Conservation (phyloP, 2,888 invertebrate genomes). For the Ornithoptera alexandrae region DNA sequence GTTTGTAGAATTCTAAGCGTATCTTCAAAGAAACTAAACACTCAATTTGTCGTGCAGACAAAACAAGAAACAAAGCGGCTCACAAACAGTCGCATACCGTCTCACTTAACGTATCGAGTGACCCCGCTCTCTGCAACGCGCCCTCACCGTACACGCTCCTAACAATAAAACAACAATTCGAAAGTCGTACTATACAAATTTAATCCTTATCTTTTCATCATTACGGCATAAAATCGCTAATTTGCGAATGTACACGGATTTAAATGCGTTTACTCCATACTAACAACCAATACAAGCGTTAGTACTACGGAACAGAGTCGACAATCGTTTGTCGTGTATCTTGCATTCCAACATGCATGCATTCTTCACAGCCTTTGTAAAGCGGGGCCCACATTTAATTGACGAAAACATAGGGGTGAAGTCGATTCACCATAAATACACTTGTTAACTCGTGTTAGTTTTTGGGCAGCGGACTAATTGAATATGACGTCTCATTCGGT, state of each 20-base stretch:
- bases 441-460: conserved; percentile 35
- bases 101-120: conserved; percentile 31
- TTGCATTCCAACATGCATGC: conserved; percentile 37
- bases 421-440: conserved; percentile 40
- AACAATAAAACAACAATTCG: conserved; percentile 45
- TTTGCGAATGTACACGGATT: conserved; percentile 39
- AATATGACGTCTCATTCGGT: conserved; percentile 26
- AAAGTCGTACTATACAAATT: background rate
- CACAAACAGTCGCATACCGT: conserved; percentile 28
- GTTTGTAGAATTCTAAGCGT: conserved; percentile 1
- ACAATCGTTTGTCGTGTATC: conserved; percentile 30
- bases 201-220: conserved; percentile 38
- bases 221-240: conserved; percentile 55
- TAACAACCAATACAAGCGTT: conserved; percentile 32
- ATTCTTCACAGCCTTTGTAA: conserved; percentile 35
- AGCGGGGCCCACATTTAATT: conserved; percentile 55
- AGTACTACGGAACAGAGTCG: conserved; percentile 30
- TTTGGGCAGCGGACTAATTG: conserved; percentile 27
- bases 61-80: conserved; percentile 28
- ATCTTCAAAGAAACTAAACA: conserved; percentile 23
- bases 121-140: conserved; percentile 44
- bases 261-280: conserved; percentile 21
- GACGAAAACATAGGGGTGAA: conserved; percentile 56
- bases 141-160: conserved; percentile 42
- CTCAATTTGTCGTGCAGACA: conserved; percentile 28